phyloP scores from a whole-genome alignment of 2,113 vertebrate species.

The Hirundichthys speculiger region DNA sequence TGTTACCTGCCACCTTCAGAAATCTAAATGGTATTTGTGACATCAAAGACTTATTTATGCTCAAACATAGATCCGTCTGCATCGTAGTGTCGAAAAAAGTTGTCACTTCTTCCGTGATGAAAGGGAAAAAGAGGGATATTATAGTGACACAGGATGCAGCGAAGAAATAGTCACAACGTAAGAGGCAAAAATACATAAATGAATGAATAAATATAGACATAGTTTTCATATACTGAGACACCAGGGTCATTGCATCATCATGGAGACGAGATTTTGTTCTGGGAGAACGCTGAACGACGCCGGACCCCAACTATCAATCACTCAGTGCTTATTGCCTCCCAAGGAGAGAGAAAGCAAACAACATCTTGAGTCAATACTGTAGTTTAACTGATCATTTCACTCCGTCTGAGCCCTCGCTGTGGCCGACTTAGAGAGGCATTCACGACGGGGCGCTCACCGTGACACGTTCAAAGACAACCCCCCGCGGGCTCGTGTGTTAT shows the following conservation, averaged over 20 bases:
- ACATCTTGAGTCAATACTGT: slow-evolving; percentile 6
- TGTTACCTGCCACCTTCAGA: slow-evolving; percentile 43
- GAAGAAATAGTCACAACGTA: slow-evolving; percentile 31
- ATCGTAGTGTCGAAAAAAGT: slow-evolving; percentile 56
- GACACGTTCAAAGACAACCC: slow-evolving; percentile 49
- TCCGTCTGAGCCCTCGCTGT: slow-evolving; percentile 6
- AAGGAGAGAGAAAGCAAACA: slow-evolving; percentile 33
- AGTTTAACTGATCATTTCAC: slow-evolving; percentile 39
- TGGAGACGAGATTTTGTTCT: slow-evolving; percentile 15
- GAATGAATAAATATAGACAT: slow-evolving; percentile 72
- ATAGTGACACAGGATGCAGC: slow-evolving; percentile 39
- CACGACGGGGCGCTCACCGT: slow-evolving; percentile 49
- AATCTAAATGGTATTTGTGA: slow-evolving; percentile 47
- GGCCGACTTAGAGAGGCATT: slow-evolving; percentile 15
- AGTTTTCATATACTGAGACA: slow-evolving; percentile 37
- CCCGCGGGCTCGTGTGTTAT: slow-evolving; percentile 61
- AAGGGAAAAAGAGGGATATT: slow-evolving; percentile 49
- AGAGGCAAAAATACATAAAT: slow-evolving; percentile 54
- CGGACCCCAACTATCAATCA: slow-evolving; percentile 54
- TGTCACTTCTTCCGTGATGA: slow-evolving; percentile 66
- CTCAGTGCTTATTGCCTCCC: slow-evolving; percentile 21
- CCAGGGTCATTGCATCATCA: slow-evolving; percentile 33
- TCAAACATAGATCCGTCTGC: slow-evolving; percentile 53
- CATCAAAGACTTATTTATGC: slow-evolving; percentile 66
- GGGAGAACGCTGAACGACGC: slow-evolving; percentile 22